Evolutionary conservation across 1,140 invertebrate genomes (phyloP), one percentile per base, ranked within the genome.

Genomic region (Ooceraea biroi): DNA sequence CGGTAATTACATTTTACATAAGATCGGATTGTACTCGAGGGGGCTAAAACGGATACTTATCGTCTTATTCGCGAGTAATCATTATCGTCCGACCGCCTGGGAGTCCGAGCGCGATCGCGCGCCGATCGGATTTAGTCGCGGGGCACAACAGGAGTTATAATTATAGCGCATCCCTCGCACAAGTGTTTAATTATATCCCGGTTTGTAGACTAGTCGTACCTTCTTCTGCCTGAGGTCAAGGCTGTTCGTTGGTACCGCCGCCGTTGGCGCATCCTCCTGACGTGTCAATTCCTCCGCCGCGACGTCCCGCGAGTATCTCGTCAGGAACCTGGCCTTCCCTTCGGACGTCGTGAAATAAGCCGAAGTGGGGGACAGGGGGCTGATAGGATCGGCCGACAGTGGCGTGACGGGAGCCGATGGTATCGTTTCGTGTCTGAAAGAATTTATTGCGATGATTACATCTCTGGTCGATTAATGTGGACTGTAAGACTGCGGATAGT

Each of bases 301-400:
- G 90, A 95, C 95, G 83, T 96, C 95, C 41, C 94, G 94, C 74
- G 95, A 95, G 84, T 95, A 96, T 90, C 95, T 94, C 52, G 96
- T 96, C 50, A 97, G 92, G 89, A 97, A 96, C 90, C 95, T 96
- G 4, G 96, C 96, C 91, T 97, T 97, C 57, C 96, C 95, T 90
- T 97, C 96, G 14, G 96, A 96, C 25, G 95, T 97, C 7, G 96
- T 96, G 90, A 96, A 97, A 88, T 97, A 97, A 4, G 95, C 94
- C 25, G 96, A 96, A 85, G 95, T 95, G 22, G 95, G 94, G 58
- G 96, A 96, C 55, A 96, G 91, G 22, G 95, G 95, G 78, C 89
- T 92, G 80, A 84, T 91, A 11, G 90, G 83, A 41, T 91, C 92
- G 5, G 89, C 80, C 12, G 92, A 89, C 14, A 90, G 90, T 41